A percentile compares a stretch with the other conserved stretches of the same genome.
Conservation (phyloP, 2,113 vertebrate species). For the Morphnarchus princeps region DNA sequence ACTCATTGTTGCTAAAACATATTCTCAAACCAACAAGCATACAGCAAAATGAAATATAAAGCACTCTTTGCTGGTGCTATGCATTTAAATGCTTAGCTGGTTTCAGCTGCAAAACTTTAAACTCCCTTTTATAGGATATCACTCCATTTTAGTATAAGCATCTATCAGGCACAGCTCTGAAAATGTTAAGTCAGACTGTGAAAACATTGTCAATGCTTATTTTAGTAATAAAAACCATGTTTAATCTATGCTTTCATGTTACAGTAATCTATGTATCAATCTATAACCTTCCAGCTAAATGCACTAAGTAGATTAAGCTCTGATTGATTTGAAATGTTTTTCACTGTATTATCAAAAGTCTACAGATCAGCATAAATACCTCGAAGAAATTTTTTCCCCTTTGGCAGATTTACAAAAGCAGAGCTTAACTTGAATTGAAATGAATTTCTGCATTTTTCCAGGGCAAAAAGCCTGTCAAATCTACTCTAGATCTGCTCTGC, state of each 20-base stretch:
- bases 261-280: conserved; percentile 32
- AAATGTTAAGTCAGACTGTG: conserved; percentile 27
- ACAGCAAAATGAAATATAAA: background rate
- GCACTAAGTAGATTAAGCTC: conserved; percentile 55
- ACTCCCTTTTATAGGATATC: background rate
- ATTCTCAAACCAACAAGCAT: background rate
- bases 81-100: conserved; percentile 13
- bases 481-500: conserved; percentile 2
- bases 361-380: conserved; percentile 57
- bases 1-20: background rate
- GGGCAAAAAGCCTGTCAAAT: conserved; percentile 35
- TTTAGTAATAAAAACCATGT: conserved; percentile 28
- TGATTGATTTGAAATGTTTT: conserved; percentile 61
- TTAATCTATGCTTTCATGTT: conserved; percentile 38
- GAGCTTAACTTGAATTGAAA: conserved; percentile 55
- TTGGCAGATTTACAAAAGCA: conserved; percentile 54
- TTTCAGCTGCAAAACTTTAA: background rate
- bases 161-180: conserved; percentile 3
- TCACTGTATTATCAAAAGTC: conserved; percentile 48
- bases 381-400: conserved; percentile 39
- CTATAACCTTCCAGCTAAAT: conserved; percentile 41
- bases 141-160: background rate
- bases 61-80: background rate
- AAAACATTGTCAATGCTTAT: conserved; percentile 41
- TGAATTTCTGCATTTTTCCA: conserved; percentile 48